A percentile compares a stretch with the other conserved stretches of the same genome.
Evolutionary conservation across 2,888 invertebrate species (phyloP).

Genomic region (Dolichomitus sp.): DNA sequence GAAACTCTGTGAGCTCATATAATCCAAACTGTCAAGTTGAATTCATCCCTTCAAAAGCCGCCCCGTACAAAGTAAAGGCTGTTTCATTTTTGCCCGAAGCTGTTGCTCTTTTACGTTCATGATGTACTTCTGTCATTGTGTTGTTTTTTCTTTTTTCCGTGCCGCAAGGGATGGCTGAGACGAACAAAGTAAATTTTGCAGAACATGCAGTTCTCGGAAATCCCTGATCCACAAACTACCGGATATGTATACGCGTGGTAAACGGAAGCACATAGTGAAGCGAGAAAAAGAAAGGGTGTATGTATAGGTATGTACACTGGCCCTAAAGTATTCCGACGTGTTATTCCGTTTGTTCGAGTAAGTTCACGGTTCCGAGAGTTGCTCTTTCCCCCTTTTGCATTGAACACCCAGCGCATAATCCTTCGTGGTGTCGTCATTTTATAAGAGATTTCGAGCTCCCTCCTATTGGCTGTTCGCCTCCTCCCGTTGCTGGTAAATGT

Average conservation of each 20-base stretch:
- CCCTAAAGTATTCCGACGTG: conserved; percentile 28
- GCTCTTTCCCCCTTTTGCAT: conserved; percentile 25
- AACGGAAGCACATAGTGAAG: neutral
- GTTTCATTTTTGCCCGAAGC: neutral
- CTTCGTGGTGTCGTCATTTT: conserved; percentile 49
- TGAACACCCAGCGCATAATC: conserved; percentile 25
- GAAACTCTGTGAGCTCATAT: neutral
- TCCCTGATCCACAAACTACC: conserved; percentile 27
- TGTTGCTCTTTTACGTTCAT: neutral
- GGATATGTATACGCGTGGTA: neutral
- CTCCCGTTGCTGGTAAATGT: conserved; percentile 46
- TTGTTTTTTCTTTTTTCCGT: neutral
- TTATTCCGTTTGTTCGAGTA: conserved; percentile 28
- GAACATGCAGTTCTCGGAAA: conserved; percentile 15
- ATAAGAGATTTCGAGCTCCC: conserved; percentile 29
- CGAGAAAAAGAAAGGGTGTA: neutral
- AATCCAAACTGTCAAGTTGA: neutral
- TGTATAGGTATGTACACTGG: conserved; percentile 19
- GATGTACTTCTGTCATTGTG: neutral
- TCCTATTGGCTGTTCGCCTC: conserved; percentile 4
- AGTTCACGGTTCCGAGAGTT: conserved; percentile 23
- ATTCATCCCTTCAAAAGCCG: neutral
- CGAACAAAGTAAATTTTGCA: conserved; percentile 1
- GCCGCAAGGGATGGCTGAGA: neutral
- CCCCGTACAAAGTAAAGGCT: neutral